Evolutionary conservation across 2,113 vertebrate genomes (phyloP).

Genomic region (Muntiacus muntjak): DNA sequence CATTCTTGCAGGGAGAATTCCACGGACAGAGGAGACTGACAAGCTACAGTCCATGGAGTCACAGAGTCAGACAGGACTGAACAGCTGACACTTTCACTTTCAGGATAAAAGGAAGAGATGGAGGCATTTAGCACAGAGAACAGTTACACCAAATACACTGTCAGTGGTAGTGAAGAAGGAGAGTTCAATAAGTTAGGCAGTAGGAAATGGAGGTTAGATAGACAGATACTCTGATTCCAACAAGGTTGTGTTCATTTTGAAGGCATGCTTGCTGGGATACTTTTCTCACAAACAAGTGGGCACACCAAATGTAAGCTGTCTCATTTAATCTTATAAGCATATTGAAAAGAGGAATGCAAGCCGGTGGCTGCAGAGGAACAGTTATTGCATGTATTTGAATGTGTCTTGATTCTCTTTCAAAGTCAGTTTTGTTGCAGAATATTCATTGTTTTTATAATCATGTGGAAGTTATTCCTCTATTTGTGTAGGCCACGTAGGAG

Average conservation of each 20-base stretch:
- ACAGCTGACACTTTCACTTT: background rate
- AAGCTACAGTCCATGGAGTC: background rate
- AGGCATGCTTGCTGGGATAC: background rate
- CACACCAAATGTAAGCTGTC: background rate
- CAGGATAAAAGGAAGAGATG: background rate
- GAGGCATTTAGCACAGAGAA: background rate
- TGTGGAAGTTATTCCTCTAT: background rate
- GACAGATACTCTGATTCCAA: background rate
- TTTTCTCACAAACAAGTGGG: background rate
- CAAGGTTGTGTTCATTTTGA: background rate
- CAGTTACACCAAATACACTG: background rate
- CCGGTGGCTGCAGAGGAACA: background rate
- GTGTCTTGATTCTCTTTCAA: background rate
- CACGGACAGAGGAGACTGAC: background rate
- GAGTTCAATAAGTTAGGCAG: background rate
- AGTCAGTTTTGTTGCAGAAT: background rate
- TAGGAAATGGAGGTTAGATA: background rate
- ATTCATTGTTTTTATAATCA: background rate
- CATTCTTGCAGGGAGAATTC: background rate
- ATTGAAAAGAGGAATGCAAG: background rate
- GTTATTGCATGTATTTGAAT: background rate
- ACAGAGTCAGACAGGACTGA: background rate
- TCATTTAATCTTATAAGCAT: background rate
- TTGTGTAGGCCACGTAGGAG: background rate
- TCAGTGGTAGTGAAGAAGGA: background rate